These are phyloP conservation scores for Acipenser ruthenus DNA, from an alignment of 2,797 vertebrate genomes.

Conservation along the genomic window DNA sequence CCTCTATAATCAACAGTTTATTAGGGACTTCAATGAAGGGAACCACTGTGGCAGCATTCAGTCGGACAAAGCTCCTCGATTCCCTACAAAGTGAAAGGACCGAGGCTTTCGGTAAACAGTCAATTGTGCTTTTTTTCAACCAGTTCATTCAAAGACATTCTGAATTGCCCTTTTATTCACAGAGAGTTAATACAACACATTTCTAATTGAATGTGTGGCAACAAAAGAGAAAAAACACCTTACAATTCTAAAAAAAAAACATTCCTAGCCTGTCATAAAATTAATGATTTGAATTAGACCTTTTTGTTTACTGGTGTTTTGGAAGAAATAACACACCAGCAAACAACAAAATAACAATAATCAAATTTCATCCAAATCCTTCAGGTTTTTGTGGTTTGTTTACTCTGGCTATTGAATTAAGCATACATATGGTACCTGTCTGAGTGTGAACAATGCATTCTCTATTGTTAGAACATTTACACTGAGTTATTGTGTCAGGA, in stretches of 20 bases:
- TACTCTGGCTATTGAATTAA: too few species aligned
- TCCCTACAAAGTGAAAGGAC: slow-evolving; percentile 47
- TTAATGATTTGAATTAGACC: not conserved
- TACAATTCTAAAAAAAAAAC: slow-evolving; percentile 34
- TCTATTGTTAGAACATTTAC: too few species aligned
- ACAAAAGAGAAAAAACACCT: slow-evolving; percentile 44
- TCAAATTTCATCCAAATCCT: too few species aligned
- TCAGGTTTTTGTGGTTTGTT: too few species aligned
- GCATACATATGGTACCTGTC: too few species aligned
- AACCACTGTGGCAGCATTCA: slow-evolving; percentile 45
- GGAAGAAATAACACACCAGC: too few species aligned
- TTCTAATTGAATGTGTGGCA: slow-evolving; percentile 51
- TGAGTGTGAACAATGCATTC: too few species aligned
- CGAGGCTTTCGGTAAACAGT: slow-evolving; percentile 57
- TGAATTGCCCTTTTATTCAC: slow-evolving; percentile 56
- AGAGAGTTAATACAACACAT: slow-evolving; percentile 51
- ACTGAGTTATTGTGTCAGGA: too few species aligned
- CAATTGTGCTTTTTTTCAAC: slow-evolving; percentile 53
- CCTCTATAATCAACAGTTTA: slow-evolving; percentile 45
- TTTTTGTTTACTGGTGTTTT: too few species aligned
- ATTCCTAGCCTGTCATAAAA: not conserved
- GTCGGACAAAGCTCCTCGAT: slow-evolving; percentile 38
- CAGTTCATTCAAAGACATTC: slow-evolving; percentile 45
- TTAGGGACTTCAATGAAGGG: slow-evolving; percentile 50
- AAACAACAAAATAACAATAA: too few species aligned